Conservation (phyloP, 2,797 vertebrate species). For the Semotilus atromaculatus region DNA sequence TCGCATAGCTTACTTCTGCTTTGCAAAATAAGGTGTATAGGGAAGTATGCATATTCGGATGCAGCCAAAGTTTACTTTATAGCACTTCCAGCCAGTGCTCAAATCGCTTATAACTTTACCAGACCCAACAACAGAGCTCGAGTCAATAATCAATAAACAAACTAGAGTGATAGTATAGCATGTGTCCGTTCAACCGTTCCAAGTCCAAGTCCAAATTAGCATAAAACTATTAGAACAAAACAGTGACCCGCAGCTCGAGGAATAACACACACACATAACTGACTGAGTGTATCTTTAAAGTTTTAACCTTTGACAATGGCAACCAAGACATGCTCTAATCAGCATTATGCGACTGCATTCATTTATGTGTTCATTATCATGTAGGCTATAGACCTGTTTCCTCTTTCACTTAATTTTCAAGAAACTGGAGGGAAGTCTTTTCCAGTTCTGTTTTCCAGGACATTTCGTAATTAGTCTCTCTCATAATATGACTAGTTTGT, state of each 20-base stretch:
- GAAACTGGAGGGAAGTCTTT: not conserved
- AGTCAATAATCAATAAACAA: not conserved
- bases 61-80: not conserved
- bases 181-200: not conserved
- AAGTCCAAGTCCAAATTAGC: not conserved
- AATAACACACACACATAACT: not conserved
- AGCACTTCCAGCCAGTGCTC: not conserved
- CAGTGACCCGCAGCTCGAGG: not conserved
- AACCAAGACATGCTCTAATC: not conserved
- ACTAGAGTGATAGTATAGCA: not conserved
- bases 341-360: not conserved
- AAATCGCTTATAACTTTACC: not conserved
- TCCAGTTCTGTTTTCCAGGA: not conserved
- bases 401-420: not conserved
- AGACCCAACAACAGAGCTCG: not conserved
- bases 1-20: not conserved
- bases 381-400: not conserved
- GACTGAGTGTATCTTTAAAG: not conserved
- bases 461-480: constrained; percentile 32
- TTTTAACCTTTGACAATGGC: not conserved
- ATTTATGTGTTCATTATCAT: not conserved
- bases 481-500: constrained; percentile 59
- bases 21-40: not conserved
- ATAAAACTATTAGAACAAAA: not conserved
- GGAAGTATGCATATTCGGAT: not conserved